A percentile compares a stretch with the other conserved stretches of the same genome.
Conservation (phyloP, 2,113 vertebrate species). For the Dolichotis patagonum region DNA sequence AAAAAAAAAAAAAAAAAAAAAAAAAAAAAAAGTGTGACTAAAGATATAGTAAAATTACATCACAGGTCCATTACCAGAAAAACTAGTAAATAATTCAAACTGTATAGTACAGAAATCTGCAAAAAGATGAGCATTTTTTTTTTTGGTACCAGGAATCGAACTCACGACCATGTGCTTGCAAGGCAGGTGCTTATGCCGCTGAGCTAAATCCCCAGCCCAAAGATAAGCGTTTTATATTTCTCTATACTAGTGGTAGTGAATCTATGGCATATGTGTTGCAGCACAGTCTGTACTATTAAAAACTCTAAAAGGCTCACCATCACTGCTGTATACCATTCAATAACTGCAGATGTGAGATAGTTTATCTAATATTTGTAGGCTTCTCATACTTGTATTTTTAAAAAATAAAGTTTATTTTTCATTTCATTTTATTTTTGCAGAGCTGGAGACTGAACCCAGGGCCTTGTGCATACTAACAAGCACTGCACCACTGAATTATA, state of each 20-base stretch:
- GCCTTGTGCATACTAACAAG: neutral
- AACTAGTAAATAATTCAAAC: slow-evolving; percentile 16
- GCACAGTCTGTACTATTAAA: neutral
- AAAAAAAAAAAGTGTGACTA: neutral
- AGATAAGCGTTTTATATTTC: neutral
- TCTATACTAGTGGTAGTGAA: neutral
- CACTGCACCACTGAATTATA: neutral
- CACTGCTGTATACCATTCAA: neutral
- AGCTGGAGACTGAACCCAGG: neutral
- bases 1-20: neutral
- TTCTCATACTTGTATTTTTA: neutral
- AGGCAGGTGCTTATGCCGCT: too few species aligned
- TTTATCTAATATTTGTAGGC: neutral
- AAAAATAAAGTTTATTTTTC: neutral
- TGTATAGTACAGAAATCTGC: neutral
- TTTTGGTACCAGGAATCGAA: too few species aligned
- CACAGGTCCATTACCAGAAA: neutral
- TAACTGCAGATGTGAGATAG: neutral
- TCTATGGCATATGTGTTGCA: neutral
- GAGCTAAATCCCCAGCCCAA: too few species aligned
- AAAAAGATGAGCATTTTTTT: neutral
- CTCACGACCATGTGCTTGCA: too few species aligned
- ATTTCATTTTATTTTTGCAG: neutral
- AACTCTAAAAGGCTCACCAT: neutral
- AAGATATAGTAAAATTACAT: neutral